Evolutionary conservation across 1,140 invertebrate species (phyloP).

Genomic region (Lordiphosa stackelbergi): DNA sequence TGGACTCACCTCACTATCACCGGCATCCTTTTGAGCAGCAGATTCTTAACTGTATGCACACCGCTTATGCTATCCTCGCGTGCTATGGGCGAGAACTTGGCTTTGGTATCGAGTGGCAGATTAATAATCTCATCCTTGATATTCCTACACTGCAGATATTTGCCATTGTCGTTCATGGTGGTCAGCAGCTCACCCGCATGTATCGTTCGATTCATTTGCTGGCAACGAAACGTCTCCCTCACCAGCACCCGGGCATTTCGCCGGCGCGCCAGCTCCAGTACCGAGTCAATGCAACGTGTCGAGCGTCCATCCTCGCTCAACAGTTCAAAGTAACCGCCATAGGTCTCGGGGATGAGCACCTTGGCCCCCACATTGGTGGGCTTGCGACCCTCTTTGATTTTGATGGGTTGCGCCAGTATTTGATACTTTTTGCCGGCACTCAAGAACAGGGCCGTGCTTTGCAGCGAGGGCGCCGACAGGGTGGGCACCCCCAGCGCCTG

Average conservation of each 20-base stretch:
- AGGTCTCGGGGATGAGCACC: slow-evolving; percentile 92
- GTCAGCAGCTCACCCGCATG: slow-evolving; percentile 84
- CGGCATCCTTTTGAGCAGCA: slow-evolving; percentile 91
- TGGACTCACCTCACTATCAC: slow-evolving; percentile 84
- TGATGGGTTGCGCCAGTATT: slow-evolving; percentile 92
- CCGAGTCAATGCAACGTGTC: slow-evolving; percentile 92
- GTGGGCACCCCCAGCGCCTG: slow-evolving; percentile 91
- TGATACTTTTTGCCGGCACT: slow-evolving; percentile 90
- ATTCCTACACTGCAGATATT: slow-evolving; percentile 92
- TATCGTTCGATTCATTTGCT: slow-evolving; percentile 84
- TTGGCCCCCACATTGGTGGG: slow-evolving; percentile 86
- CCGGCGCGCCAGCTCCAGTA: slow-evolving; percentile 87
- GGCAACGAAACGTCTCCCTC: slow-evolving; percentile 83
- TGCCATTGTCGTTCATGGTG: slow-evolving; percentile 84
- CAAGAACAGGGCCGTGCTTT: slow-evolving; percentile 89
- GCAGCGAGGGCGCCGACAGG: slow-evolving; percentile 87
- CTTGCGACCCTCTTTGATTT: slow-evolving; percentile 89
- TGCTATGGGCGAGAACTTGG: slow-evolving; percentile 92
- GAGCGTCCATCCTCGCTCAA: slow-evolving; percentile 94
- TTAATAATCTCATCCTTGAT: slow-evolving; percentile 89
- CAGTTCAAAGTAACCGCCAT: slow-evolving; percentile 94
- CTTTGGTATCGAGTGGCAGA: slow-evolving; percentile 89
- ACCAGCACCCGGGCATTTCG: slow-evolving; percentile 83
- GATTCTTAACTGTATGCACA: slow-evolving; percentile 90
- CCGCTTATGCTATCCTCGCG: slow-evolving; percentile 95